Conservation (phyloP, 2,888 invertebrate species). For the Scelioninae gen. 1 region DNA sequence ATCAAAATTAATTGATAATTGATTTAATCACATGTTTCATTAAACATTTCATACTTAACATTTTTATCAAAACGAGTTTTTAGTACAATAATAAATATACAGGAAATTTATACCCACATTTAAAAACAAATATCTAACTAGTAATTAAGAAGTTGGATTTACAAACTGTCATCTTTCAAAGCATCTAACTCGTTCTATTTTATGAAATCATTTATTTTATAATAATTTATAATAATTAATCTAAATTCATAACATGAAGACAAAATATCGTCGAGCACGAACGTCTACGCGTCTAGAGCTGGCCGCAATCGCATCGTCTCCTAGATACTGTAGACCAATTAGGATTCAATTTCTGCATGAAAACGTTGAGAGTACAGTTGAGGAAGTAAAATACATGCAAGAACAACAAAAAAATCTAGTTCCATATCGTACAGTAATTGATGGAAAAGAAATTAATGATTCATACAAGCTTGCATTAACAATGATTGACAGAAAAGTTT, state of each 20-base stretch:
- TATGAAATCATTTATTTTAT: background rate
- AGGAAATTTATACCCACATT: no score
- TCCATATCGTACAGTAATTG: constrained; percentile 21
- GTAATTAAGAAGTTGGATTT: no score
- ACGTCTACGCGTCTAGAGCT: background rate
- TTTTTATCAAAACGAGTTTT: no score
- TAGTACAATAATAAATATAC: no score
- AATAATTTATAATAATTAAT: background rate
- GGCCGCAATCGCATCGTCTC: constrained; percentile 43
- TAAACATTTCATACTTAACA: no score
- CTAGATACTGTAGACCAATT: constrained; percentile 52
- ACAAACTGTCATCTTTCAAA: background rate
- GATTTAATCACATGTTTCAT: no score
- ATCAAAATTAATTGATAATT: no score
- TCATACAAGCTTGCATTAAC: background rate
- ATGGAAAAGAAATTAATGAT: constrained; percentile 35
- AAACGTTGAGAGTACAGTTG: background rate
- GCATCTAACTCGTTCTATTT: background rate
- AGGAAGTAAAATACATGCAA: background rate
- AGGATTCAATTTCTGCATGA: constrained; percentile 51
- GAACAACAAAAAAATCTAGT: background rate
- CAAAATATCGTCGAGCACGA: background rate
- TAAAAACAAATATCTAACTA: no score
- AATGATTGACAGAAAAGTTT: constrained; percentile 2
- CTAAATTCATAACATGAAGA: background rate